Evolutionary conservation across 2,113 vertebrate species (phyloP), one percentile per base, ranked within the genome.

Genomic region (Semicossyphus pulcher): DNA sequence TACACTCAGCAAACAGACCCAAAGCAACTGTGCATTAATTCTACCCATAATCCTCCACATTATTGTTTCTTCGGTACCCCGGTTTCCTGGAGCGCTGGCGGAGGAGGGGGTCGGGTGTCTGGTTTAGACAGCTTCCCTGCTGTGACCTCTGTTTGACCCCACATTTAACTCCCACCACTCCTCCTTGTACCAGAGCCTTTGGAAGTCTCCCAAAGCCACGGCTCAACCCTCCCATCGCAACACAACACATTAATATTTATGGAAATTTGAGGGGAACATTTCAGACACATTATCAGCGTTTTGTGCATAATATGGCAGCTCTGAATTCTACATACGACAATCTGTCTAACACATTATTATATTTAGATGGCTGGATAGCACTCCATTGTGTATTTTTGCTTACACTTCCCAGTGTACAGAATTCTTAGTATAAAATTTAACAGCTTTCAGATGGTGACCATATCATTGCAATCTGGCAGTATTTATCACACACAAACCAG

Each of bases 211-310:
- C 0, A 1, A 16, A 78, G 76, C 62, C 3, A 42, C 63, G 12
- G 51, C 77, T 63, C 48, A 15, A 10, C 79, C 76, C 32, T 47
- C 83, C 66, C 76, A 79, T 76, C 81, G 72, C 72, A 90, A 74
- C 81, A 68, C 66, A 73, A 72, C 65, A 65, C 80, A 87, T 91
- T 89, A 82, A 91, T 91, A 92, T 91, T 90, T 68, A 92, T 91
- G 73, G 58, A 45, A 72, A 86, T 77, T 78, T 81, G 37, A 76
- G 52, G 59, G 51, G 69, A 80, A 28, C 60, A 72, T 85, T 85
- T 83, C 44, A 80, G 52, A 66, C 67, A 72, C 72, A 78, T 83
- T 86, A 82, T 83, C 56, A 49, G 64, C 2, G 0, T 60, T 72
- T 84, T 80, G 68, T 61, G 70, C 39, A 79, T 16, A 72, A 78